These are phyloP conservation scores for Paradisaea rubra DNA, from an alignment of 2,113 vertebrate species.

Conservation along the genomic window DNA sequence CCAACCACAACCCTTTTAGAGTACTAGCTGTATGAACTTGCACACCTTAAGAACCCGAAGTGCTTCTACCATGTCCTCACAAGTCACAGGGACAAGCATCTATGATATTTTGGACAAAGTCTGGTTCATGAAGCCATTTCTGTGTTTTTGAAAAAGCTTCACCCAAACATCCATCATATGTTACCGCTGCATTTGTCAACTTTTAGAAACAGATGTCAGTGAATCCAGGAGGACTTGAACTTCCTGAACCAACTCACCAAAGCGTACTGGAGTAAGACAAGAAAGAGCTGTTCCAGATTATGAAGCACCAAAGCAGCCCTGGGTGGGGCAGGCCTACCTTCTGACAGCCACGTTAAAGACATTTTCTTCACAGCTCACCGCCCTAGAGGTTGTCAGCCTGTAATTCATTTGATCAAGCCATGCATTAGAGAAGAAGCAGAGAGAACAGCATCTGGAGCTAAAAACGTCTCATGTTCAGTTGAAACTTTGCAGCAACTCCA, in stretches of 20 bases:
- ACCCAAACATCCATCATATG: not conserved
- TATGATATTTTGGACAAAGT: not conserved
- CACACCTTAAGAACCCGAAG: fast-evolving
- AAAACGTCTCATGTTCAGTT: not conserved
- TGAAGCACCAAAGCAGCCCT: not conserved
- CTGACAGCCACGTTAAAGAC: not conserved
- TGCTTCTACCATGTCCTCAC: not conserved
- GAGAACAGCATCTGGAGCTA: not conserved
- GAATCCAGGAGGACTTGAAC: not conserved
- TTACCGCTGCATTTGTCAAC: not conserved
- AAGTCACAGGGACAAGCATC: not conserved
- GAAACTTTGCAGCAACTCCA: not conserved
- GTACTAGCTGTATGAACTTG: not conserved
- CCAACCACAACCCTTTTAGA: not conserved
- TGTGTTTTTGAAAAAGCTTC: not conserved
- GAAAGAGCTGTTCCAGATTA: not conserved
- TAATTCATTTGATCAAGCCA: not conserved
- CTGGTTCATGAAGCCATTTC: not conserved
- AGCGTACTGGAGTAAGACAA: not conserved
- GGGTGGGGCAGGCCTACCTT: not conserved
- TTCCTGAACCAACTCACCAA: not conserved
- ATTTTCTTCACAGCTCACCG: not conserved
- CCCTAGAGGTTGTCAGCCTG: not conserved
- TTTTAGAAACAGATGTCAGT: not conserved
- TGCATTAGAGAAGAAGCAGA: not conserved